Conservation (phyloP, 2,113 vertebrate genomes). For the Phrynosoma blainvillii region DNA sequence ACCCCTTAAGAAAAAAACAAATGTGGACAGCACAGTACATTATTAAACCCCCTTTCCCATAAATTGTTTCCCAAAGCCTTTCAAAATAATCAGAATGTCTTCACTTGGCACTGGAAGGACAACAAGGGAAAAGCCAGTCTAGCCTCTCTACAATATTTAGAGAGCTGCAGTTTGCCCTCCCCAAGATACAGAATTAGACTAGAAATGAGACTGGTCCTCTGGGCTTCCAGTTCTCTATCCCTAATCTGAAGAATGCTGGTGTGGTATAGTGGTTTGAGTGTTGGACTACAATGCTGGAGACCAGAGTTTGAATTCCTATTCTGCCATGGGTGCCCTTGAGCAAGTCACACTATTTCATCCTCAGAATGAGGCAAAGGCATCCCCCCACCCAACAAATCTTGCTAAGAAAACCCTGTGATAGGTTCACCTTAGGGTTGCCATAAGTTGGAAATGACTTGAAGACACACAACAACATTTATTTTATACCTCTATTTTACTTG, state of each 20-base stretch:
- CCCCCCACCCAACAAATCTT: background rate
- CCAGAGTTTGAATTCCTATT: background rate
- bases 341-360: background rate
- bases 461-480: background rate
- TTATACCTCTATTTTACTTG: background rate
- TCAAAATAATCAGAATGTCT: too few relatives aligned
- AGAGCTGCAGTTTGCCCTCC: too few relatives aligned
- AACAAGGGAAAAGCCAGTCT: too few relatives aligned
- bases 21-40: too few relatives aligned
- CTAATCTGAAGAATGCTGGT: background rate
- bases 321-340: background rate
- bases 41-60: too few relatives aligned
- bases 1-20: too few relatives aligned
- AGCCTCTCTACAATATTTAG: too few relatives aligned
- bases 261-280: background rate
- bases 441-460: background rate
- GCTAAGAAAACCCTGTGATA: background rate
- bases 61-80: too few relatives aligned
- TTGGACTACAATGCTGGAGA: background rate
- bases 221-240: too few relatives aligned
- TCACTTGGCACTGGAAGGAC: too few relatives aligned
- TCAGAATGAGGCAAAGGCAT: background rate
- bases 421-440: background rate
- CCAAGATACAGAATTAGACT: too few relatives aligned
- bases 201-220: too few relatives aligned